Evolutionary conservation across 2,113 vertebrate species (phyloP).

Genomic region (Sisor rabdophorus): DNA sequence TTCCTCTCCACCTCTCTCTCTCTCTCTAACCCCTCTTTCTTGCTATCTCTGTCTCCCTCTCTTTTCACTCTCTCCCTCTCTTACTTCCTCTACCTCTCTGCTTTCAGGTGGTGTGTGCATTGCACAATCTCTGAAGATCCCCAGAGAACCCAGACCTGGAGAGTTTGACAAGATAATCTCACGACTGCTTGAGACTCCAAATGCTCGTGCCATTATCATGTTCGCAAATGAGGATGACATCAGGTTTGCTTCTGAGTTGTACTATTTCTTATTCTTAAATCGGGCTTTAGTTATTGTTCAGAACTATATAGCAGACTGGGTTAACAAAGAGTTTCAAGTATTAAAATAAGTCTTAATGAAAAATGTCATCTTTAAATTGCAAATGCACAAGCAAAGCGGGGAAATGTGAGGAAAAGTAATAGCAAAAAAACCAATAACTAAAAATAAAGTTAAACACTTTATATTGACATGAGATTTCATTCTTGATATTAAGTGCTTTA

Average conservation of each 20-base stretch:
- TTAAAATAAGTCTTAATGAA: not conserved
- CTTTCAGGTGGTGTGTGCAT: constrained; percentile 91
- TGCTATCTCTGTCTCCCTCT: not conserved
- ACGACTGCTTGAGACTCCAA: constrained; percentile 88
- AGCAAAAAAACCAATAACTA: not conserved
- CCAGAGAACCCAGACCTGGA: constrained; percentile 85
- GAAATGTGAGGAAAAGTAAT: not conserved
- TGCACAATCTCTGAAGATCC: constrained; percentile 93
- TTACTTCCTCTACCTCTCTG: not conserved
- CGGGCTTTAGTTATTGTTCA: not conserved
- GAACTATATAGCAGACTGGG: not conserved
- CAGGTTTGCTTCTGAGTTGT: constrained; percentile 66
- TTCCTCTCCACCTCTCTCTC: not conserved
- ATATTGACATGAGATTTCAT: not conserved
- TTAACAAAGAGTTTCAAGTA: not conserved
- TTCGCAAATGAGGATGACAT: constrained; percentile 97
- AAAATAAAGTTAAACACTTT: not conserved
- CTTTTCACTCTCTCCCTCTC: not conserved
- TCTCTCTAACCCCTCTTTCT: not conserved
- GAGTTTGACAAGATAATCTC: constrained; percentile 93
- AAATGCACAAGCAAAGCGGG: not conserved
- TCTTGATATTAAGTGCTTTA: not conserved
- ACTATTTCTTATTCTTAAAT: not conserved
- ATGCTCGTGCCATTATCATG: constrained; percentile 89
- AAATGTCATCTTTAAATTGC: not conserved